These are phyloP conservation scores for Melanotaenia parkinsoni DNA, from an alignment of 2,797 vertebrate genomes.

Conservation along the genomic window DNA sequence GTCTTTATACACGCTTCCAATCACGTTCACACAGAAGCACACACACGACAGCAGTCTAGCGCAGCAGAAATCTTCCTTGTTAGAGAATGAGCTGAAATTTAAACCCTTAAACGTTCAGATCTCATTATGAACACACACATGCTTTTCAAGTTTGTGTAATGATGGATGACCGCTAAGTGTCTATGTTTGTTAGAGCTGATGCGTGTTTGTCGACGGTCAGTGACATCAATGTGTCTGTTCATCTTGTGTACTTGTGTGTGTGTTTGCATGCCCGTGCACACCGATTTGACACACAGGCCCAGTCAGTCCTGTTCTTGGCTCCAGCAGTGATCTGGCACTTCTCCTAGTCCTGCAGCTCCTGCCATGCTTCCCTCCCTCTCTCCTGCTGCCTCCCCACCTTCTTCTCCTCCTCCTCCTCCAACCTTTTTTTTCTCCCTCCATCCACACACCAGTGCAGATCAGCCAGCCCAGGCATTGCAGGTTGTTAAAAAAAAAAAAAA, in stretches of 20 bases:
- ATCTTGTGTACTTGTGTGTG: conserved; percentile 46
- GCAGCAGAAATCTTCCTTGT: conserved; percentile 22
- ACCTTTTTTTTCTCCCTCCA: conserved; percentile 37
- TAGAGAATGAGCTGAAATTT: conserved; percentile 20
- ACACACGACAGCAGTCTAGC: conserved; percentile 13
- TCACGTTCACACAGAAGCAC: conserved; percentile 24
- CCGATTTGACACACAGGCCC: conserved; percentile 71
- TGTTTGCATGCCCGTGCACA: conserved; percentile 30
- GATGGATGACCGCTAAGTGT: conserved; percentile 11
- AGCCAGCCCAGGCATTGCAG: conserved; percentile 56
- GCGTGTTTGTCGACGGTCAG: conserved; percentile 58
- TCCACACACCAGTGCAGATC: conserved; percentile 60
- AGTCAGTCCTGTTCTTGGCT: conserved; percentile 79
- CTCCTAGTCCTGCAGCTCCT: conserved; percentile 70
- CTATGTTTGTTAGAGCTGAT: conserved; percentile 35
- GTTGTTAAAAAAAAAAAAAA: conserved; percentile 36
- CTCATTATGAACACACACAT: conserved; percentile 17
- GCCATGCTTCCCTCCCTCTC: conserved; percentile 46
- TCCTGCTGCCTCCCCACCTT: conserved; percentile 33
- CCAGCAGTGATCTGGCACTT: conserved; percentile 70
- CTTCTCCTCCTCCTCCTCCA: conserved; percentile 7
- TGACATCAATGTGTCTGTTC: conserved; percentile 63
- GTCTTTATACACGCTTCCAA: conserved; percentile 47
- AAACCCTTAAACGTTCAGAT: conserved; percentile 6
- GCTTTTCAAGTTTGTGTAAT: not conserved